Base-by-base conservation (phyloP, 1,140 invertebrate genomes). In the Hypsibius dujardini region DNA sequence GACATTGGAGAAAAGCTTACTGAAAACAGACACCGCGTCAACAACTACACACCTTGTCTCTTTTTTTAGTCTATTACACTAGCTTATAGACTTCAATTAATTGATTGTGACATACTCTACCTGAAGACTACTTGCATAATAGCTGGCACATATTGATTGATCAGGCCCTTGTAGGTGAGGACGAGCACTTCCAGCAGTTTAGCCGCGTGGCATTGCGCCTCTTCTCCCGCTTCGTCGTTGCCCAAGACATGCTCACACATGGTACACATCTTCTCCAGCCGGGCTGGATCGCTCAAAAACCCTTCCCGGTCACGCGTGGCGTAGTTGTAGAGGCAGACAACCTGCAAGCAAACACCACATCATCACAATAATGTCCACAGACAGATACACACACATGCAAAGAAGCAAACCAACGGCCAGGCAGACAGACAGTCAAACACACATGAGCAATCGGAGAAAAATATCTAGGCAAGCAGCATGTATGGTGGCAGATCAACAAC, bases 171-270 rank as follows among this genome's bases (percentile, higher is more conserved):
- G 77, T 92, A 98, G 79, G 98, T 94, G 45, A 98, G 81, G 74
- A 98, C 87, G 70, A 98, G 87, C n/a, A 96, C 90, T 83, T 99
- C 95, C 69, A 98, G 82, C 67, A 98, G 81, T 81, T 99, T 99
- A 46, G 92, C 95, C 59, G 95, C 95, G 81, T 97, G 90, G 75
- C 91, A 90, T 79, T 98, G 93, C 12, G 90, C 87, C 82, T 98
- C 94, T 81, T 98, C 94, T 60, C 92, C 93, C 45, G 86, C 83
- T 76, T 90, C 90, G 62, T 86, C 85, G 73, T 70, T 46, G 15
- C 45, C 70, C 70, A 78, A 67, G 74, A 92, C 89, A 74, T 85
- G 84, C 84, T 94, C 95, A 76, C 90, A 92, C 90, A 98, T 97
- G 74, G 94, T 90, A 75, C 91, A 93, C 78, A 98, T 88, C 46